Base-by-base conservation (phyloP, 2,113 vertebrate genomes). In the Gavia stellata region DNA sequence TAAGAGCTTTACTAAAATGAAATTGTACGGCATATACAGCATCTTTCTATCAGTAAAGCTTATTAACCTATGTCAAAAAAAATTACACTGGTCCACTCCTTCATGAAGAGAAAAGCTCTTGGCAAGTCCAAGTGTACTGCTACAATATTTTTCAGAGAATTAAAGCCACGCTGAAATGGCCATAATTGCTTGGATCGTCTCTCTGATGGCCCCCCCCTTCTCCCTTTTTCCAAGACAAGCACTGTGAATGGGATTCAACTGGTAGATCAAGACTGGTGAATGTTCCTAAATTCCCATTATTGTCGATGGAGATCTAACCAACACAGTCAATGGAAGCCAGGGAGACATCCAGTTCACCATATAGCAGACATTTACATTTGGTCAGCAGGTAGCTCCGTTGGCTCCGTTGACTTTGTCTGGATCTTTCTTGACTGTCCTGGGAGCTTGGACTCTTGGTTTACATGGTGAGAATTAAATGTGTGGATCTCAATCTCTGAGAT, bases 321-420 rank as follows among this genome's bases (percentile, higher is more conserved):
- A 17, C 14, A 6, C 18, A 59, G 36, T 12, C 23, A 45, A 4
- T 13, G 59, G 59, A 47, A 90, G 13, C 5, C 65, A 70, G 28
- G 34, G 40, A 44, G 7, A 4, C 13, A 4, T 38, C 50, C 55
- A 73, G 31, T n/a, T 61, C 33, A 10, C 34, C 9, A 17, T 7
- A 8, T 2, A 63, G n/a, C 14, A 36, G 31, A 5, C 2, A 1
- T 59, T 83, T 52, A 13, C 6, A 4, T 42, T 42, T 53, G 44
- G 10, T 16, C 20, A 65, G 20, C 50, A 45, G 24, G 14, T 21
- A 85, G 3, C 20, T 81, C 23, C 15, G 0, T 8, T 3, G 1
- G 25, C 63, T 84, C 38, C 2, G 0, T 19, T 77, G 81, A 62
- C 29, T 62, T 86, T n/a, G 12, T 9, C 20, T 49, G 17, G 7